Evolutionary conservation across 2,113 vertebrate species (phyloP), one percentile per base, ranked within the genome.

Genomic region (Patagioenas fasciata): DNA sequence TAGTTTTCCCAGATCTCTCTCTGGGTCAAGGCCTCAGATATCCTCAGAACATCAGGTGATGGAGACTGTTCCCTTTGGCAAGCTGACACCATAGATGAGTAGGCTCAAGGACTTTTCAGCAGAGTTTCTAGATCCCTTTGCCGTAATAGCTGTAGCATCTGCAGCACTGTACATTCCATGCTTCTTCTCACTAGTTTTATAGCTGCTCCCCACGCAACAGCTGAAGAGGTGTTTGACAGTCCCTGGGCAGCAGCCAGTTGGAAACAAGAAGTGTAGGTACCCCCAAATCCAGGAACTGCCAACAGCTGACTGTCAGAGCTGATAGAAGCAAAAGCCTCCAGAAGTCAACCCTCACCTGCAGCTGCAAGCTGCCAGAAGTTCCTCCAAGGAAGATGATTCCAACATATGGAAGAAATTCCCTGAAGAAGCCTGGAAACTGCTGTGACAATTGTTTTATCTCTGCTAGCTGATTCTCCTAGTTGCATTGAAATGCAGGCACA

Each of bases 361-460:
- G 26, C 42, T 92, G 66, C 42, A 83, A 85, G 60, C 47, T 91
- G 83, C 74, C 60, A 89, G 65, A 91, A 94, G 56, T 21, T 92
- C n/a, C 80, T 28, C 38, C 28, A n/a, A 31, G 42, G 53, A 95
- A 61, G 74, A 81, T 4, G 32, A 80, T 70, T 69, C 69, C 56
- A 89, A 32, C 91, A 94, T 80, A 91, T 78, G 89, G 89, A 86
- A 89, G 64, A 95, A 94, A 91, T 86, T 89, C 89, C 84, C 83
- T 64, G 15, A 77, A 88, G 93, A 85, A 91, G 80, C 36, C 73
- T 78, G 19, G 60, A 60, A 93, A 60, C 87, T 81, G 60, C 87
- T 79, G 65, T 91, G 87, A 94, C 89, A 91, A 87, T 84, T 74
- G 83, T 73, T 85, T 38, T 4, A 65, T 69, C 75, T 95, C 91